Conservation (phyloP, 2,797 vertebrate genomes). For the Diplodus puntazzo region DNA sequence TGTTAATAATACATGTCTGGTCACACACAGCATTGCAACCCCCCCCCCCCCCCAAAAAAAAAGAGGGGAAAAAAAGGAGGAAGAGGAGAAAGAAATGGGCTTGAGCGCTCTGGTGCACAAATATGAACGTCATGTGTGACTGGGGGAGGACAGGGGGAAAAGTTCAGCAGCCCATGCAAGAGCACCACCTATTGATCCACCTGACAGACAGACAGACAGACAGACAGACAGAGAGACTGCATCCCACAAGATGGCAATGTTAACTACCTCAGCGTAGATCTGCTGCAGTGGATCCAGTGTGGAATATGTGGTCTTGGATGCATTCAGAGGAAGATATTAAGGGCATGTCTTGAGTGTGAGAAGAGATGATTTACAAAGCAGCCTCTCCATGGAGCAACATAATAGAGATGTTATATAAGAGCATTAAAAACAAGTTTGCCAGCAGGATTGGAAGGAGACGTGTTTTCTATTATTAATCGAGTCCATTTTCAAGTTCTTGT, state of each 20-base stretch:
- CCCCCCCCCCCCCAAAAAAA: background rate
- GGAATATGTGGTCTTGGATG: conserved; percentile 17
- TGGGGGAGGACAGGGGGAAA: conserved; percentile 59
- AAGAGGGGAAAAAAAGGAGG: too few species aligned
- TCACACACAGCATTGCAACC: conserved; percentile 39
- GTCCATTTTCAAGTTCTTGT: conserved; percentile 33
- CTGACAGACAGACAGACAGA: conserved; percentile 45
- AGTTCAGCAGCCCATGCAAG: conserved; percentile 72
- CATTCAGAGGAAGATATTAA: conserved; percentile 19
- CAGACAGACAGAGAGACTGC: conserved; percentile 30
- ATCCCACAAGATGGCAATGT: conserved; percentile 41
- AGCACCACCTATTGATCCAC: conserved; percentile 78
- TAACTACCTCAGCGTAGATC: conserved; percentile 35
- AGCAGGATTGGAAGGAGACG: conserved; percentile 34
- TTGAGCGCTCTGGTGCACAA: conserved; percentile 26
- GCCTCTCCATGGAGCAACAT: conserved; percentile 57
- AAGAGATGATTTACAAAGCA: conserved; percentile 57
- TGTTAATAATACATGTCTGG: conserved; percentile 68
- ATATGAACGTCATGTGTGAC: conserved; percentile 42
- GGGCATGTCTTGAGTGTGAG: conserved; percentile 23
- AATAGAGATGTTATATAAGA: conserved; percentile 72
- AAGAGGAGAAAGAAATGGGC: background rate
- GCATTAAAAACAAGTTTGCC: conserved; percentile 60
- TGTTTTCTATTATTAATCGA: conserved; percentile 50
- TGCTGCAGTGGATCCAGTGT: conserved; percentile 14